Evolutionary conservation across 2,797 vertebrate species (phyloP).

Genomic region (Scolopax rusticola): DNA sequence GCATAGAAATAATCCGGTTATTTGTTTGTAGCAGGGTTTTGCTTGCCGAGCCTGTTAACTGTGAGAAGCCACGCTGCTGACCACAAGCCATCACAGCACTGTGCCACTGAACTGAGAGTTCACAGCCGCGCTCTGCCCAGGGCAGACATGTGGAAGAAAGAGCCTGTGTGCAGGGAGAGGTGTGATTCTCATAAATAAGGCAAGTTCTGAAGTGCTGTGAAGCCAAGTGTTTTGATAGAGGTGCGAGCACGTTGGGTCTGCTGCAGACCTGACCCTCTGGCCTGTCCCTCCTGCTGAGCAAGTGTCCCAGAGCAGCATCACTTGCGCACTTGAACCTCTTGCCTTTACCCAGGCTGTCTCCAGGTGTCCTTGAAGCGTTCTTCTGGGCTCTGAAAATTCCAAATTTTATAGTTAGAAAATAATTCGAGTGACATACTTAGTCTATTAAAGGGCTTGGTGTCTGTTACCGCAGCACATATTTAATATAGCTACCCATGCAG

Average conservation of each 20-base stretch:
- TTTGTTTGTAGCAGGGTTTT: background rate
- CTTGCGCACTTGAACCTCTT: background rate
- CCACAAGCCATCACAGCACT: background rate
- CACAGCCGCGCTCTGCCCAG: background rate
- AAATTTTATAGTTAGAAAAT: conserved; percentile 3
- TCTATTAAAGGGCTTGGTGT: conserved; percentile 30
- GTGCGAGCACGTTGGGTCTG: background rate
- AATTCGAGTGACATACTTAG: conserved; percentile 10
- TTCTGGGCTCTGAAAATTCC: conserved; percentile 2
- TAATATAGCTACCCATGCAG: background rate
- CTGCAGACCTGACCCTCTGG: background rate
- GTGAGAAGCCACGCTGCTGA: background rate
- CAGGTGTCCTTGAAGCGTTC: background rate
- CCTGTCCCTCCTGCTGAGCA: background rate
- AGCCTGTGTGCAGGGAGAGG: background rate
- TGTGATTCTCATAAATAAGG: conserved; percentile 35
- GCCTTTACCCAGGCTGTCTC: background rate
- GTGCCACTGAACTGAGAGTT: background rate
- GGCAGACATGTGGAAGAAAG: background rate
- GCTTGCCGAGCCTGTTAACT: background rate
- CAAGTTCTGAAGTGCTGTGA: background rate
- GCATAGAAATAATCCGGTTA: background rate
- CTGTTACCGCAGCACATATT: background rate
- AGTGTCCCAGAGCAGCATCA: background rate
- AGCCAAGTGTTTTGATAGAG: background rate